A percentile compares a stretch with the other conserved stretches of the same genome.
Conservation (phyloP, 1,140 invertebrate species). For the Acarapis woodi region DNA sequence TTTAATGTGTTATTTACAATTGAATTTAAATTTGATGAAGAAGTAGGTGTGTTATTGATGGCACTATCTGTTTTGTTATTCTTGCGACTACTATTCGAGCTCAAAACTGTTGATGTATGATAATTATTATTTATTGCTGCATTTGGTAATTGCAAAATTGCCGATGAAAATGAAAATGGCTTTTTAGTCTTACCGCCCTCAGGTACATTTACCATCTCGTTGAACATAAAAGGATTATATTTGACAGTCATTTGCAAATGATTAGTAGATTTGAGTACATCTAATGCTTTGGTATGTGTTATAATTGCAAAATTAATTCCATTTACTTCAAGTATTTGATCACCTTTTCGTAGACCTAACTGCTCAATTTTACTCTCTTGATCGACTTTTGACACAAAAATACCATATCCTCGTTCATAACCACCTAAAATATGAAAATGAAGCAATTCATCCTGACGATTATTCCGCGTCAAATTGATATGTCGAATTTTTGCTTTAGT, state of each 20-base stretch:
- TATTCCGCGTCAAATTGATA: constrained; percentile 62
- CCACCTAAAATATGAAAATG: constrained; percentile 82
- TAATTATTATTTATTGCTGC: neutral
- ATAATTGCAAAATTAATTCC: constrained; percentile 81
- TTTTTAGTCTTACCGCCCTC: constrained; percentile 1
- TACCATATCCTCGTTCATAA: constrained; percentile 58
- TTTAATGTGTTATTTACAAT: neutral
- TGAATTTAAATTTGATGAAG: neutral
- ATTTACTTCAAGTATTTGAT: constrained; percentile 91
- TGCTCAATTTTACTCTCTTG: constrained; percentile 74
- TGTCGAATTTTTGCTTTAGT: constrained; percentile 73
- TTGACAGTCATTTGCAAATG: constrained; percentile 87
- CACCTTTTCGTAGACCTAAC: constrained; percentile 79
- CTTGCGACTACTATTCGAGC: no score
- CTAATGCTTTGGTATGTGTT: constrained; percentile 55
- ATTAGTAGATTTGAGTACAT: constrained; percentile 68
- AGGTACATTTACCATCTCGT: constrained; percentile 5
- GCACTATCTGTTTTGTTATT: no score
- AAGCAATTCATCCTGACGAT: constrained; percentile 64
- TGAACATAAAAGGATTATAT: constrained; percentile 31
- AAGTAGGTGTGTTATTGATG: no score
- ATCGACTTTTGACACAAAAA: constrained; percentile 81
- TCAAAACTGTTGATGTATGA: neutral
- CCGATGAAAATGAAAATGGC: neutral
- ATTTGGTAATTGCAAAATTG: neutral